These are phyloP conservation scores for Nymphalis urticae DNA, from an alignment of 2,888 invertebrate species.

Conservation along the genomic window DNA sequence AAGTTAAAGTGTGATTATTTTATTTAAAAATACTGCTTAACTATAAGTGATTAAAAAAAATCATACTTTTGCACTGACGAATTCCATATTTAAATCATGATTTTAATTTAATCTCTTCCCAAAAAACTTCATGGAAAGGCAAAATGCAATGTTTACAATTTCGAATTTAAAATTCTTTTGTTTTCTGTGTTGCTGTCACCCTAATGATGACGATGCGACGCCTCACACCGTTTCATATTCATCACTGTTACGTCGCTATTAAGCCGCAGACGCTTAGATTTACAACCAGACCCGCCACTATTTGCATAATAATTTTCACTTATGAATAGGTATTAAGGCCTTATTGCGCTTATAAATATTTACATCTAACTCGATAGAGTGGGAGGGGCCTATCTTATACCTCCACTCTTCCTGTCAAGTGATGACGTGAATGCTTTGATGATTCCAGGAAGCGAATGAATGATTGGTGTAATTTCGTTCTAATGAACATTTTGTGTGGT, in stretches of 20 bases:
- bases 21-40: too few relatives aligned
- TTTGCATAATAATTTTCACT: conserved; percentile 82
- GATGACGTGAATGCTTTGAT: conserved; percentile 63
- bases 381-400: conserved; percentile 56
- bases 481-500: conserved; percentile 63
- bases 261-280: conserved; percentile 64
- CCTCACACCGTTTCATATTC: conserved; percentile 44
- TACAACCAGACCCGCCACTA: conserved; percentile 70
- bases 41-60: too few relatives aligned
- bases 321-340: conserved; percentile 79
- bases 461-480: conserved; percentile 59
- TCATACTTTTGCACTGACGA: too few relatives aligned
- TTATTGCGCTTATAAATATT: conserved; percentile 80
- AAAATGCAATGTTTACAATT: neutral
- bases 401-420: conserved; percentile 67
- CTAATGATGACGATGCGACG: conserved; percentile 40
- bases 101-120: too few relatives aligned
- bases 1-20: too few relatives aligned
- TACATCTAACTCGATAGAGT: conserved; percentile 60
- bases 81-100: too few relatives aligned
- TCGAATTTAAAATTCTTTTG: conserved; percentile 20
- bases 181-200: conserved; percentile 35
- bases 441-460: conserved; percentile 58
- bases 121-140: neutral
- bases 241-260: conserved; percentile 55